phyloP scores from a whole-genome alignment of 2,113 vertebrate genomes.

The Acrocephalus kingi region DNA sequence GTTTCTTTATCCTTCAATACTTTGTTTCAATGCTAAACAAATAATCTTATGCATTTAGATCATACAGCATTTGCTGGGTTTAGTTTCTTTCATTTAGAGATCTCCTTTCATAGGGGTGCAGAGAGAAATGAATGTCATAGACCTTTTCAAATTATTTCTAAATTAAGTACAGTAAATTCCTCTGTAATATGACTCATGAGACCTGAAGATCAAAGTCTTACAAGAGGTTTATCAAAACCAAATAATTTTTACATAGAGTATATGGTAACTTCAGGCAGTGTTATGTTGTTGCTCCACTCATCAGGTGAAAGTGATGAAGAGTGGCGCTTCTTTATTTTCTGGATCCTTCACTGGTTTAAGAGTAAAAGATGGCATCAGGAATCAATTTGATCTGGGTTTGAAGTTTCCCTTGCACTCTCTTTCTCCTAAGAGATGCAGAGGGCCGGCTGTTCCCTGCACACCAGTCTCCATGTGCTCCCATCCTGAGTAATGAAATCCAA shows the following conservation, averaged over 20 bases:
- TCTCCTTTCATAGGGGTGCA: not conserved
- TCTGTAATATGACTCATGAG: conserved; percentile 41
- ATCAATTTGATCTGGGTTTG: conserved; percentile 54
- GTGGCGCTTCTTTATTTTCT: not conserved
- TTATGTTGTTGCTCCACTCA: conserved; percentile 11
- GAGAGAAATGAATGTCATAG: not conserved
- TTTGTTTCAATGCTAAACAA: not conserved
- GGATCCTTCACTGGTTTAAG: not conserved
- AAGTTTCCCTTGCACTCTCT: not conserved
- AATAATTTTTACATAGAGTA: conserved; percentile 33
- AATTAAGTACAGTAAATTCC: conserved; percentile 53
- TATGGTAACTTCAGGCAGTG: conserved; percentile 1
- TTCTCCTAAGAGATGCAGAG: not conserved
- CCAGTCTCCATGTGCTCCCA: not conserved
- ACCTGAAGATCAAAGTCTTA: conserved; percentile 58
- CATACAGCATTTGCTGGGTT: not conserved
- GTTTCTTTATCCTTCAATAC: not conserved
- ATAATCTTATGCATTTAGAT: not conserved
- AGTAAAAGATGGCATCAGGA: conserved; percentile 55
- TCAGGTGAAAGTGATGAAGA: conserved; percentile 18
- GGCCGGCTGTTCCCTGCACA: not conserved
- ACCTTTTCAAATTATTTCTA: conserved; percentile 41
- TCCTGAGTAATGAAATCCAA: not conserved
- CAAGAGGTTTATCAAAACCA: conserved; percentile 41
- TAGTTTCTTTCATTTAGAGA: not conserved